Conservation (phyloP, 1,140 invertebrate species). For the Drosophila teissieri region DNA sequence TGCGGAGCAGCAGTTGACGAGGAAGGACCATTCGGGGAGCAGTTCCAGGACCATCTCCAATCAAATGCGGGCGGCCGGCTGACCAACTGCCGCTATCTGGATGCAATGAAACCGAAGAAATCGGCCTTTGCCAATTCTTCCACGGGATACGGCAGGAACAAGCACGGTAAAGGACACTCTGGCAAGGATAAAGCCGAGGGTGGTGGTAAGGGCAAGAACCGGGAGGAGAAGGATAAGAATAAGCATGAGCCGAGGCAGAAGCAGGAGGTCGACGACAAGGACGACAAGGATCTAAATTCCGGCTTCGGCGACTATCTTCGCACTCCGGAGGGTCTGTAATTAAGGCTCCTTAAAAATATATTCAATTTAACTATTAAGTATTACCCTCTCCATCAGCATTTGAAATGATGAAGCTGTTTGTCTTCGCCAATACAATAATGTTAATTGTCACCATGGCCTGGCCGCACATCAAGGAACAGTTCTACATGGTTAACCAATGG, state of each 20-base stretch:
- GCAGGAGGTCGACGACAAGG: conserved; percentile 66
- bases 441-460: conserved; percentile 83
- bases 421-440: conserved; percentile 81
- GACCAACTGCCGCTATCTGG: conserved; percentile 20
- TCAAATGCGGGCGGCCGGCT: not conserved
- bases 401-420: conserved; percentile 84
- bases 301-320: conserved; percentile 82
- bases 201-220: conserved; percentile 25
- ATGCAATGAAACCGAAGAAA: conserved; percentile 80
- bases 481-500: conserved; percentile 75
- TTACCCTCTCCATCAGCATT: conserved; percentile 44
- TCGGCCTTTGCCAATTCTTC: conserved; percentile 75
- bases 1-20: conserved; percentile 37
- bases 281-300: conserved; percentile 80
- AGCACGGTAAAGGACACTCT: conserved; percentile 47
- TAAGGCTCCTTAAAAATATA: not conserved
- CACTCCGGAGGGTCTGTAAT: conserved; percentile 80
- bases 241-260: conserved; percentile 39
- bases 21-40: conserved; percentile 28
- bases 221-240: conserved; percentile 26
- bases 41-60: not conserved
- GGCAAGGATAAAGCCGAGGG: conserved; percentile 53
- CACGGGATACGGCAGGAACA: conserved; percentile 76
- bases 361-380: not conserved
- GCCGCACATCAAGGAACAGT: conserved; percentile 76